phyloP scores from a whole-genome alignment of 2,888 invertebrate genomes.

The Lordiphosa fenestrarum region DNA sequence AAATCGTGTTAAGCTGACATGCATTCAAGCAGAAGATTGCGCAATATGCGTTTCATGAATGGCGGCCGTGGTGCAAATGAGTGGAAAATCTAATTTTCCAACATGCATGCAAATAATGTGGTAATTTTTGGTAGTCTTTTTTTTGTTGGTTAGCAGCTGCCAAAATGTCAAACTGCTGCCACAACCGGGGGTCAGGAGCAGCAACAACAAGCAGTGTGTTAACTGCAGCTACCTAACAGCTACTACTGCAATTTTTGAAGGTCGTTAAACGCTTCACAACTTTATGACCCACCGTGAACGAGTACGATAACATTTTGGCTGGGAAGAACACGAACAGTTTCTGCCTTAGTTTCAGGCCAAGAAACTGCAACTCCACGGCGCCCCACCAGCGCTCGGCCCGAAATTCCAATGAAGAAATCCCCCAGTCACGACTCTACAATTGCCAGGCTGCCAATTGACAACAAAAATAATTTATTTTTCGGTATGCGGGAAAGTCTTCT shows the following conservation, averaged over 20 bases:
- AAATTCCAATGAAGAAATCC: conserved; percentile 65
- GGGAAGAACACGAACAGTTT: too few relatives aligned
- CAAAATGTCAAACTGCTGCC: conserved; percentile 28
- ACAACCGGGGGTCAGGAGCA: neutral
- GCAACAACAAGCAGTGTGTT: neutral
- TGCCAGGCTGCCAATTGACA: conserved; percentile 61
- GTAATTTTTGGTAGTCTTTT: too few relatives aligned
- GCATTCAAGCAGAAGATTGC: conserved; percentile 69
- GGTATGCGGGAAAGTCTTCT: conserved; percentile 56
- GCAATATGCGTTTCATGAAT: conserved; percentile 56
- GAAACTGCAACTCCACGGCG: neutral
- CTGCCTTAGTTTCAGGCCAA: neutral
- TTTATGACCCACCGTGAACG: conserved; percentile 21
- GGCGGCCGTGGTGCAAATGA: conserved; percentile 56
- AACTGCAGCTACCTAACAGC: too few relatives aligned
- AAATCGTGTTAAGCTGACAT: conserved; percentile 13
- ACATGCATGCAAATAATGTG: conserved; percentile 49
- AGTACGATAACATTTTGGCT: neutral
- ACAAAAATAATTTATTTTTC: conserved; percentile 61
- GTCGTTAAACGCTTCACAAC: conserved; percentile 16
- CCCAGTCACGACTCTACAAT: conserved; percentile 54
- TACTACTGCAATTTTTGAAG: conserved; percentile 11
- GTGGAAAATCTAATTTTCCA: conserved; percentile 71
- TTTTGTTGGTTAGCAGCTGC: conserved; percentile 22
- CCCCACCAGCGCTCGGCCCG: neutral